Evolutionary conservation across 2,113 vertebrate genomes (phyloP).

Genomic region (Gila orcuttii): DNA sequence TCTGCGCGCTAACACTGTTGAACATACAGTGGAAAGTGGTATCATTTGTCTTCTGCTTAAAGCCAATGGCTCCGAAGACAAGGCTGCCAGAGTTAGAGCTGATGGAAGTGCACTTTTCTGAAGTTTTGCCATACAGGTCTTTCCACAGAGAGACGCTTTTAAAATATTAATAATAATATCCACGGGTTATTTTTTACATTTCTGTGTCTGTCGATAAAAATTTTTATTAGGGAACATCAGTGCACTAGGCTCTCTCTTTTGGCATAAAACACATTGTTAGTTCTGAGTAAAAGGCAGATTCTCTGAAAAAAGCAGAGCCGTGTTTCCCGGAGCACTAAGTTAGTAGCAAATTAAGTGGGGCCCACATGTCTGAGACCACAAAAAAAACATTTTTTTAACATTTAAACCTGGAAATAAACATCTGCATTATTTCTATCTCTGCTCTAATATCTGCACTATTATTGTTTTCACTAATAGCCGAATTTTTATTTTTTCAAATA

Average conservation of each 20-base stretch:
- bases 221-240: slow-evolving; percentile 59
- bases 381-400: background rate
- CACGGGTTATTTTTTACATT: slow-evolving; percentile 54
- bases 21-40: slow-evolving; percentile 33
- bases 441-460: background rate
- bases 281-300: slow-evolving; percentile 41
- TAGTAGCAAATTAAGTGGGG: background rate
- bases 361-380: background rate
- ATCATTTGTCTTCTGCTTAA: slow-evolving; percentile 53
- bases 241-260: slow-evolving; percentile 39
- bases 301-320: slow-evolving; percentile 63
- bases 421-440: background rate
- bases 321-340: background rate
- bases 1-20: slow-evolving; percentile 22
- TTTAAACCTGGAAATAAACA: background rate
- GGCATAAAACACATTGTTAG: slow-evolving; percentile 54
- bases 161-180: slow-evolving; percentile 61
- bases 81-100: slow-evolving; percentile 22
- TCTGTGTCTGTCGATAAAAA: slow-evolving; percentile 36
- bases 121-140: slow-evolving; percentile 32
- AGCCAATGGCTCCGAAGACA: slow-evolving; percentile 23
- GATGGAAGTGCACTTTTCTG: slow-evolving; percentile 17
- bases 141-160: slow-evolving; percentile 45
- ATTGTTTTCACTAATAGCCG: background rate
- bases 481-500: background rate